These are phyloP conservation scores for Crotalus viridis DNA, from an alignment of 2,113 vertebrate species.

Conservation along the genomic window DNA sequence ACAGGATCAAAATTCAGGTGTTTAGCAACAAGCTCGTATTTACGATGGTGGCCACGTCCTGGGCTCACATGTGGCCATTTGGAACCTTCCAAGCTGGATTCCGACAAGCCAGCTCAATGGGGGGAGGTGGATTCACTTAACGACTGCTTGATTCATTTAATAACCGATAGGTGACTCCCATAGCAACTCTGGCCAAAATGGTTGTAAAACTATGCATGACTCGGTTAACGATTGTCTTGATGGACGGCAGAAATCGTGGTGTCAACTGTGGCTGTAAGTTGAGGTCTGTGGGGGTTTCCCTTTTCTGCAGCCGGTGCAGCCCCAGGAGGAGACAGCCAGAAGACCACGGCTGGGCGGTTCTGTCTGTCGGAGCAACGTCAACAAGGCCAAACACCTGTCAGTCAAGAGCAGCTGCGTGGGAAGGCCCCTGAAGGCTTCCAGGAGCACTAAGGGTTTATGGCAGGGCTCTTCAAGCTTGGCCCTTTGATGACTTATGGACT, in stretches of 20 bases:
- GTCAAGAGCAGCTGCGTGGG: neutral
- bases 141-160: neutral
- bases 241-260: neutral
- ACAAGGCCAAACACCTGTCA: neutral
- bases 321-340: neutral
- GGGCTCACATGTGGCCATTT: neutral
- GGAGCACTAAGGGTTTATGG: neutral
- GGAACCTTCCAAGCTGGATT: neutral
- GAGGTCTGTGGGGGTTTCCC: neutral
- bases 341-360: neutral
- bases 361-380: neutral
- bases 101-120: neutral
- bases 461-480: too few relatives aligned
- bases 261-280: rapidly evolving
- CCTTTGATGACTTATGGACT: too few relatives aligned
- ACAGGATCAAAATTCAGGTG: neutral
- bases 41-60: neutral
- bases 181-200: neutral
- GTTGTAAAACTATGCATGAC: neutral
- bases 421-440: too few relatives aligned
- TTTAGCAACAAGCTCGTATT: neutral
- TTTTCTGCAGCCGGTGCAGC: neutral
- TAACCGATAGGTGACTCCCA: neutral
- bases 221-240: neutral
- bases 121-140: neutral